phyloP scores from a whole-genome alignment of 2,797 vertebrate species.

The Darevskia mixta region DNA sequence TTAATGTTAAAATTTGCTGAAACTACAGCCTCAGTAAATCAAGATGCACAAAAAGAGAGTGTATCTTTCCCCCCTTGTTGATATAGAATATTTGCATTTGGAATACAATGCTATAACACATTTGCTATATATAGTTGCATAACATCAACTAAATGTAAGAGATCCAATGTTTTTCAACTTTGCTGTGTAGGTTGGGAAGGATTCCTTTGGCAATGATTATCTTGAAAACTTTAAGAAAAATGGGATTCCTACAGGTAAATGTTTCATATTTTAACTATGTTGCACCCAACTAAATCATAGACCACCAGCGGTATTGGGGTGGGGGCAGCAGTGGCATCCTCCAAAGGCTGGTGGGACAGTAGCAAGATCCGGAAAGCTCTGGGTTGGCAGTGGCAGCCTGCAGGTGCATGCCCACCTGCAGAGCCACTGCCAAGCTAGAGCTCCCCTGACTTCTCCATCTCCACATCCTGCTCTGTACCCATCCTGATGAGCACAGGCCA shows the following conservation, averaged over 20 bases:
- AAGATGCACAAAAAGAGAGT: conserved; percentile 4
- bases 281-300: neutral
- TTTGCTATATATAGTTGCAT: conserved; percentile 43
- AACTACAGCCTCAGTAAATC: conserved; percentile 6
- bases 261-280: conserved; percentile 51
- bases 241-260: conserved; percentile 91
- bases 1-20: neutral
- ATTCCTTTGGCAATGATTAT: conserved; percentile 96
- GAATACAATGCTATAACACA: neutral
- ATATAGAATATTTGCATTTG: conserved; percentile 7
- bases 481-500: too few relatives aligned
- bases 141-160: conserved; percentile 60
- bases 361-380: too few relatives aligned
- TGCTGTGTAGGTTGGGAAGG: conserved; percentile 91
- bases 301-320: too few relatives aligned
- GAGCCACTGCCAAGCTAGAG: too few relatives aligned
- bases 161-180: conserved; percentile 75
- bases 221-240: conserved; percentile 94
- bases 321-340: too few relatives aligned
- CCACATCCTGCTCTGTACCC: too few relatives aligned
- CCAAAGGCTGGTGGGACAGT: too few relatives aligned
- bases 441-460: too few relatives aligned
- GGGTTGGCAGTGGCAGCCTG: too few relatives aligned
- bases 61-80: neutral
- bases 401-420: too few relatives aligned